Evolutionary conservation across 2,797 vertebrate species (phyloP).

Genomic region (Xenopus petersii): DNA sequence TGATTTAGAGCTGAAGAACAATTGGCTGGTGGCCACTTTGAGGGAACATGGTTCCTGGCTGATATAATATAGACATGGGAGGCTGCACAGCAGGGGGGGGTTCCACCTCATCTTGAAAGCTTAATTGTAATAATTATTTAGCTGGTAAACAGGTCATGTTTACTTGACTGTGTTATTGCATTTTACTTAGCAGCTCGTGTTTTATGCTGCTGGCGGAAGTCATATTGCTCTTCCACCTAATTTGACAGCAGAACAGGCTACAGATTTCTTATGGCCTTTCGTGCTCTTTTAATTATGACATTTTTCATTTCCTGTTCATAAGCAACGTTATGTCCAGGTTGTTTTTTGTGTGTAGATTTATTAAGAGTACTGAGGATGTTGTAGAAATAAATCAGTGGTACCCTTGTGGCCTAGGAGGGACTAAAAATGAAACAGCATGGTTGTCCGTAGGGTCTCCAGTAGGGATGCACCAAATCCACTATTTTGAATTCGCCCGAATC

Average conservation of each 20-base stretch:
- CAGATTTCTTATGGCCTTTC: background rate
- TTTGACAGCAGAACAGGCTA: background rate
- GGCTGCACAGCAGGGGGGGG: background rate
- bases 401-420: no score
- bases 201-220: background rate
- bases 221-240: background rate
- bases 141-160: slow-evolving; percentile 25
- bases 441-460: no score
- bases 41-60: slow-evolving; percentile 2
- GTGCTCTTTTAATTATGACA: background rate
- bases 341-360: no score
- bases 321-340: no score
- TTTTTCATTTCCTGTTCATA: no score
- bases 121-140: slow-evolving; percentile 32
- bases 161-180: slow-evolving; percentile 7
- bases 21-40: slow-evolving; percentile 13
- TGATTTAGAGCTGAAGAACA: slow-evolving; percentile 12
- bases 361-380: no score
- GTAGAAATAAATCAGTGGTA: no score
- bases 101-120: background rate
- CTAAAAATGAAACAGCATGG: no score
- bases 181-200: slow-evolving; percentile 5
- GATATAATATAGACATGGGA: slow-evolving; percentile 8
- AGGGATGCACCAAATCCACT: no score
- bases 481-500: no score